Evolutionary conservation across 2,797 vertebrate species (phyloP).

Genomic region (Intellagama lesueurii): DNA sequence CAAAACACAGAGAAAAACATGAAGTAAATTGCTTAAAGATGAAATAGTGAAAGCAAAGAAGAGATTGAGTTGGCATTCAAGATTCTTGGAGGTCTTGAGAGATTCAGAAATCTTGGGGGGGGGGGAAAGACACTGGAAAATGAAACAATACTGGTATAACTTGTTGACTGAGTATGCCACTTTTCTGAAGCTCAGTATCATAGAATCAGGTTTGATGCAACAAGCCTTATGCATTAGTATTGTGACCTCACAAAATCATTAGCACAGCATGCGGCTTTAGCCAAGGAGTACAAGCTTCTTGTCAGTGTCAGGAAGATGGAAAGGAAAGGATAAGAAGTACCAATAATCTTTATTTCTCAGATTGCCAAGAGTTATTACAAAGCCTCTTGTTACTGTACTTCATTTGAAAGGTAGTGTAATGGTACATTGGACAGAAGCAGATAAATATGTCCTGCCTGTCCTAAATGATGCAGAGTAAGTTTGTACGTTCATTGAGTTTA

Average conservation of each 20-base stretch:
- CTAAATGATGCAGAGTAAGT: not conserved
- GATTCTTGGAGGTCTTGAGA: not conserved
- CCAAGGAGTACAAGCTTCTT: not conserved
- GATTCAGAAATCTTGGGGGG: too few species aligned
- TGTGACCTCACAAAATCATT: constrained; percentile 10
- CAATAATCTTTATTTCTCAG: not conserved
- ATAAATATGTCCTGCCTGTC: not conserved
- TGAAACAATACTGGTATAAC: not conserved
- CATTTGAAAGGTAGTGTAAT: not conserved
- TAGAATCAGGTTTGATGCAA: not conserved
- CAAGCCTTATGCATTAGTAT: not conserved
- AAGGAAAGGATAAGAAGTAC: not conserved
- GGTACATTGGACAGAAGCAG: not conserved
- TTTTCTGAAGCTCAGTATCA: not conserved
- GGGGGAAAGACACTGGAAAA: not conserved
- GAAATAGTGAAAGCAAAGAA: not conserved
- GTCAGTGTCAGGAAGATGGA: not conserved
- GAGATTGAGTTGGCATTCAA: too few species aligned
- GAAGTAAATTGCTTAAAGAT: too few species aligned
- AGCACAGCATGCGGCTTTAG: not conserved
- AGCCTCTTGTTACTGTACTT: not conserved
- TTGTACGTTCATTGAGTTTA: not conserved
- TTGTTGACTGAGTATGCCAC: not conserved
- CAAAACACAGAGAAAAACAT: too few species aligned
- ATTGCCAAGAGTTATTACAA: not conserved